Base-by-base conservation (phyloP, 2,888 invertebrate species). In the Celastrina argiolus region DNA sequence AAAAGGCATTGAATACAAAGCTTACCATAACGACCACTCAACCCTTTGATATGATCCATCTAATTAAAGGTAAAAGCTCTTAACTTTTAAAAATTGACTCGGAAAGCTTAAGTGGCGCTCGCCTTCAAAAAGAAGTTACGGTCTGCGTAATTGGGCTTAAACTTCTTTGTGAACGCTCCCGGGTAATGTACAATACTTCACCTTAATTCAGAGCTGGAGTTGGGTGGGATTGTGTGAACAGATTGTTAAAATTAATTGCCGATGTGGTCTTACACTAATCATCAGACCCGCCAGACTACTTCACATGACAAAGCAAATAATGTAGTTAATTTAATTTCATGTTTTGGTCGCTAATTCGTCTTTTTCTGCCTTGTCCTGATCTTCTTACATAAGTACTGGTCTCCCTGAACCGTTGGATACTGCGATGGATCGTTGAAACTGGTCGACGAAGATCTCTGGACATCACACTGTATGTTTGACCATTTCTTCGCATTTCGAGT, bases 21-120 rank as follows among this genome's bases (percentile, higher is more conserved):
- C 36, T 39, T 18, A 18, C 26, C 51, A 22, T 22, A 61, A 61
- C 18, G 36, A 59, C 36, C 36, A 22, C 61, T 22, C 61, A 61
- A 61, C 36, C 61, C 61, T 61, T 61, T 61, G 39, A 61, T 61
- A 61, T 26, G 61, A 61, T 22, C 61, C 39, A 61, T 61, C 36
- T 61, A 61, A 61, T 61, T 61, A 61, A 36, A 61, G 61, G 61
- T 61, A 61, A 61, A 61, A 61, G 36, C 61, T 61, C 61, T 61
- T 61, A 36, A 61, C 61, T 61, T 34, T 39, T 61, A 36, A 61
- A 59, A 61, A 61, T 39, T 39, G 39, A 61, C 61, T 61, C 36
- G 39, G 61, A 61, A 39, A 61, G 18, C 39, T 61, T 61, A 61
- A 61, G 61, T 61, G 61, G 61, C 22, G 61, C 61, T 61, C 36